Percentiles rank a stretch among this genome's conserved stretches.
Conservation (phyloP, 1,140 invertebrate species). For the Goniozus legneri region DNA sequence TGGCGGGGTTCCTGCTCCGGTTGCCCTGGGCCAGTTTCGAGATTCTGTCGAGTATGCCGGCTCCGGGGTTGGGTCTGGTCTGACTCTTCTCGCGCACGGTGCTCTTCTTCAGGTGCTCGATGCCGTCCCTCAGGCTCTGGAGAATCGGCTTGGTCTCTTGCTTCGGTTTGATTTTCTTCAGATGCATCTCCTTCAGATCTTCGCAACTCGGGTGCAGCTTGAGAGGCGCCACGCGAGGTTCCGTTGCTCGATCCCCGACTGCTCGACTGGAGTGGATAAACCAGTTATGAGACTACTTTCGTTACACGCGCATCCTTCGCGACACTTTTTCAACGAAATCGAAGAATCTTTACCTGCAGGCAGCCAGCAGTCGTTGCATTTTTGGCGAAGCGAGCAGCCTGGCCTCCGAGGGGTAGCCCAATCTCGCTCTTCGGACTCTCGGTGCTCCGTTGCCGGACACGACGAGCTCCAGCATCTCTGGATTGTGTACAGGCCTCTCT, state of each 20-base stretch:
- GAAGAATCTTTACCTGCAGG: constrained; percentile 41
- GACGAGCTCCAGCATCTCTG: constrained; percentile 51
- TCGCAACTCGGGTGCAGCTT: constrained; percentile 36
- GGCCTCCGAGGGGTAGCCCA: constrained; percentile 50
- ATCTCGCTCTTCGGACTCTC: constrained; percentile 43
- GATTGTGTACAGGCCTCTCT: constrained; percentile 50
- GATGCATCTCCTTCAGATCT: constrained; percentile 43
- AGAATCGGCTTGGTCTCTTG: constrained; percentile 46
- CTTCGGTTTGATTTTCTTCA: constrained; percentile 51
- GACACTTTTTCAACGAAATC: neutral
- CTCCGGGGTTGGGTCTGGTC: constrained; percentile 35
- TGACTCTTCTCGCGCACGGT: constrained; percentile 38
- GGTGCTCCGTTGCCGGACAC: constrained; percentile 48
- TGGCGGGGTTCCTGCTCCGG: constrained; percentile 44
- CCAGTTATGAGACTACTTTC: constrained; percentile 13
- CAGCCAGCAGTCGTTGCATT: constrained; percentile 48
- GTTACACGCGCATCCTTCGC: neutral
- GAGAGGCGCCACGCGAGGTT: constrained; percentile 45
- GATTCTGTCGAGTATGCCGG: constrained; percentile 43
- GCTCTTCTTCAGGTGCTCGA: constrained; percentile 47
- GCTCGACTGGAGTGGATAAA: constrained; percentile 40
- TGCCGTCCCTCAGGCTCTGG: constrained; percentile 43
- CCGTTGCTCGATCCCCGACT: constrained; percentile 47
- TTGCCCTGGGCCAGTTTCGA: constrained; percentile 42
- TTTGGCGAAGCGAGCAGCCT: constrained; percentile 49